These are phyloP conservation scores for Stichopus horrens DNA, from an alignment of 53 echinoderm and acorn worm genomes.

Conservation along the genomic window DNA sequence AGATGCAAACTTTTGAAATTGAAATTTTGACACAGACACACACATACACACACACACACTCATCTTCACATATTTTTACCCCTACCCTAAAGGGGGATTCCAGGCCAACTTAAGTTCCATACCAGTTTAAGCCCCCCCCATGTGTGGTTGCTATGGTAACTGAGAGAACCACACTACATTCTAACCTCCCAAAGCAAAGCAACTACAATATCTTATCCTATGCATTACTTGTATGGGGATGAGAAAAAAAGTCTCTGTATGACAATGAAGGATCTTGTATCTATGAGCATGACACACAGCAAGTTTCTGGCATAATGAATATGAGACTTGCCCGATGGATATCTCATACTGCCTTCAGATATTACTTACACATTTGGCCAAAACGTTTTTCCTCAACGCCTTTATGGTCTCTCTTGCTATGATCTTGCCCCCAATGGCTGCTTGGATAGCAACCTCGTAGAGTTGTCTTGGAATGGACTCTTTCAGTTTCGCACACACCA, in stretches of 20 bases:
- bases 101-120: too few species aligned
- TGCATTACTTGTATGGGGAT: neutral
- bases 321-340: neutral
- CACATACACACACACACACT: too few species aligned
- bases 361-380: conserved; percentile 95
- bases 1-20: too few species aligned
- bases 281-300: neutral
- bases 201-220: neutral
- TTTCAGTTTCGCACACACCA: conserved; percentile 71
- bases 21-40: too few species aligned
- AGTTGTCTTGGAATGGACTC: conserved; percentile 91
- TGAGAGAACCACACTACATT: too few species aligned
- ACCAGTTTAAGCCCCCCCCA: too few species aligned
- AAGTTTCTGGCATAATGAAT: neutral
- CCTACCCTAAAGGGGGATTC: too few species aligned
- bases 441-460: conserved; percentile 95
- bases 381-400: conserved; percentile 87
- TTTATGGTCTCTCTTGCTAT: conserved; percentile 85
- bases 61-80: too few species aligned
- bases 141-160: too few species aligned
- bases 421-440: conserved; percentile 73
- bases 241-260: neutral
- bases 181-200: too few species aligned
- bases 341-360: neutral
- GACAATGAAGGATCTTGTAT: neutral